Evolutionary conservation across 2,797 vertebrate genomes (phyloP).

Genomic region (Parambassis ranga): DNA sequence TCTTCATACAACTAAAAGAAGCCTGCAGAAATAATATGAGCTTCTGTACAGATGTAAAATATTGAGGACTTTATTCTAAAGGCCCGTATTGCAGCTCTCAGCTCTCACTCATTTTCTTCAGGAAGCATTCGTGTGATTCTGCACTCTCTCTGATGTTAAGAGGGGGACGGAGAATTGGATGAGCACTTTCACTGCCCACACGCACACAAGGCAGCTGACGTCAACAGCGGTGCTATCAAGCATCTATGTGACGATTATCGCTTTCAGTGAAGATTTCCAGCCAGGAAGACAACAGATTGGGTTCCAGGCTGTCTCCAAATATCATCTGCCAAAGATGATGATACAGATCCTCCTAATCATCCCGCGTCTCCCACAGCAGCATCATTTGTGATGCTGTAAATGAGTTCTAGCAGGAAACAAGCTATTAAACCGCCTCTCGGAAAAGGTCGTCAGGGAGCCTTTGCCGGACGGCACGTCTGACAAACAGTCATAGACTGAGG

Average conservation of each 20-base stretch:
- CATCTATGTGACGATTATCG: conserved; percentile 2
- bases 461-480: not conserved
- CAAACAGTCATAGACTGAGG: conserved; percentile 3
- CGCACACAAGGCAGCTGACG: conserved; percentile 45
- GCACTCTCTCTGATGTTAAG: conserved; percentile 16
- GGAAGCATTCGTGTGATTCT: conserved; percentile 14
- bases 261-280: conserved; percentile 23
- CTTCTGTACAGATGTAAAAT: too few relatives aligned
- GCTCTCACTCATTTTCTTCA: conserved; percentile 6
- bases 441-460: conserved; percentile 32
- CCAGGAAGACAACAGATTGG: conserved; percentile 33
- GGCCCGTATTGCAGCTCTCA: too few relatives aligned
- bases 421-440: conserved; percentile 61
- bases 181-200: conserved; percentile 52
- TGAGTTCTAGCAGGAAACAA: conserved; percentile 58
- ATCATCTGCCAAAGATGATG: conserved; percentile 50
- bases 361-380: conserved; percentile 25
- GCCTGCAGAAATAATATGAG: too few relatives aligned
- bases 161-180: conserved; percentile 16
- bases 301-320: conserved; percentile 34
- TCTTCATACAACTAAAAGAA: too few relatives aligned
- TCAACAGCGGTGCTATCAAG: conserved; percentile 40
- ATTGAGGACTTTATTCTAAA: too few relatives aligned
- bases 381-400: conserved; percentile 21
- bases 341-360: conserved; percentile 31